Base-by-base conservation (phyloP, 2,113 vertebrate species). In the Eulemur rufifrons region DNA sequence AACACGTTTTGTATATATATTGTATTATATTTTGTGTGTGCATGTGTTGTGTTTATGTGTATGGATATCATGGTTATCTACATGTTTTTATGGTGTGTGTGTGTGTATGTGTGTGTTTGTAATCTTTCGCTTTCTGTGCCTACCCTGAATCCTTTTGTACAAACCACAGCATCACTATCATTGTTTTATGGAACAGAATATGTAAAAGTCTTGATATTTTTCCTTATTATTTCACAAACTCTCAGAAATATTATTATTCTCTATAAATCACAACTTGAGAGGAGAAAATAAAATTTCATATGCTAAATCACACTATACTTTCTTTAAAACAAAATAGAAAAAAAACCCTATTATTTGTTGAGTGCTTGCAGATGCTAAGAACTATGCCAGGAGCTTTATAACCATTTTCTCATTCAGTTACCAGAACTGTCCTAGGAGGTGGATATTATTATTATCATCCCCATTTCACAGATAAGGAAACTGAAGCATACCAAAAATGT, bases 251-350 rank as follows among this genome's bases (percentile, higher is more conserved):
- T 52, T 76, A 56, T 37, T 10, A 42, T 76, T 93, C 96, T 61
- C 74, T 63, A 56, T 76, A 77, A 39, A 78, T 78, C 88, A 45
- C 3, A 86, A n/a, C 78, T 80, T 54, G 8, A 91, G 47, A 93
- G 42, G 13, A 42, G 12, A 86, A 93, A 89, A 42, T 82, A 81
- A 80, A 64, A 45, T 52, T 84, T 56, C 37, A 32, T 42, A 64
- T 47, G 56, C 54, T 93, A 76, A 91, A 83, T 94, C 42, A 83
- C 50, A 50, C 64, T 47, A 18, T 18, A 32, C 6, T 89, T 86
- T 84, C n/a, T 54, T 96, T 90, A 87, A 94, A 61, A 77, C 12
- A 77, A 95, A 94, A 86, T 2, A 61, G 47, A 50, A 77, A 68
- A 61, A 50, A 92, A 45, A 3, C 0, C 37, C 3, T 27, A 25